phyloP scores from a whole-genome alignment of 2,888 invertebrate species.

The Agelastica alni region DNA sequence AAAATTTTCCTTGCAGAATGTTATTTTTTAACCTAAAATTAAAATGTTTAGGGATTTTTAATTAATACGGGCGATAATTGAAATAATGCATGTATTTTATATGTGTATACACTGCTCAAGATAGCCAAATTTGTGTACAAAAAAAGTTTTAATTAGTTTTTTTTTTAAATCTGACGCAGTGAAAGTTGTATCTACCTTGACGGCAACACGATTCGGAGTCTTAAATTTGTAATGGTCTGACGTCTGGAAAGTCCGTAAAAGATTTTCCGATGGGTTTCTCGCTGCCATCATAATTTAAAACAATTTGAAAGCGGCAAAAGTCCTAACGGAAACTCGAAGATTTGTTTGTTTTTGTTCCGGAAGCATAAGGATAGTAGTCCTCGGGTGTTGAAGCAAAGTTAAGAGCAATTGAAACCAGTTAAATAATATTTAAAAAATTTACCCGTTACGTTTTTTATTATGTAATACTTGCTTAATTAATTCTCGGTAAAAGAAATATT shows the following conservation, averaged over 20 bases:
- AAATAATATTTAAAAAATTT: slow-evolving; percentile 10
- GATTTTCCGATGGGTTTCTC: slow-evolving; percentile 15
- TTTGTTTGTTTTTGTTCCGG: slow-evolving; percentile 10
- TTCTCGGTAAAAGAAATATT: too few species aligned
- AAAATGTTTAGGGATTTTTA: too few species aligned
- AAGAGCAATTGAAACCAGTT: slow-evolving; percentile 7
- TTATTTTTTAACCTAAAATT: too few species aligned
- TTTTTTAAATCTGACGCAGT: too few species aligned
- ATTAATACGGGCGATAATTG: too few species aligned
- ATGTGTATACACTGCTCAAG: too few species aligned
- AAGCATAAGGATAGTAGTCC: slow-evolving; percentile 10
- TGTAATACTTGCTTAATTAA: slow-evolving; percentile 3
- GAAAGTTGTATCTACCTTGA: background rate
- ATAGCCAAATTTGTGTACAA: too few species aligned
- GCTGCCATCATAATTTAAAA: slow-evolving; percentile 19
- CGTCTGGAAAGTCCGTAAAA: slow-evolving; percentile 20
- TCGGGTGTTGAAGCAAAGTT: slow-evolving; percentile 6
- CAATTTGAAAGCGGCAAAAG: slow-evolving; percentile 2
- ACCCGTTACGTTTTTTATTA: slow-evolving; percentile 3
- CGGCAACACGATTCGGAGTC: background rate
- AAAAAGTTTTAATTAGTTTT: too few species aligned
- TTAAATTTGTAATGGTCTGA: background rate
- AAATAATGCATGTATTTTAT: too few species aligned
- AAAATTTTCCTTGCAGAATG: too few species aligned
- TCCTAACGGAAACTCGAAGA: slow-evolving; percentile 7